Conservation (phyloP, 2,888 invertebrate species). For the Elaeidobius kamerunicus region DNA sequence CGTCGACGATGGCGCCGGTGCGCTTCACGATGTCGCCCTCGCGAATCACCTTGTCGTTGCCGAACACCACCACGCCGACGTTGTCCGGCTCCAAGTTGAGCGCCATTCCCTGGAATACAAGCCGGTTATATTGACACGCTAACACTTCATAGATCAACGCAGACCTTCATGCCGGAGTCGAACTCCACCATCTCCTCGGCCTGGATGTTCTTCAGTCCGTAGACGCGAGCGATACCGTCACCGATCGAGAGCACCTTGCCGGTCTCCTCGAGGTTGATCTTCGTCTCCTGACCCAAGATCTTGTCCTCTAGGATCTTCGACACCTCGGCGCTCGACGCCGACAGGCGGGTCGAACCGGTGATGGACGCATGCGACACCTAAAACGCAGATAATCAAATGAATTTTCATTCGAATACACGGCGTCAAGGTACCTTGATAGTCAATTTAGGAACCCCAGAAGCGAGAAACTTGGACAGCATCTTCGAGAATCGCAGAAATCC, state of each 20-base stretch:
- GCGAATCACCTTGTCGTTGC: conserved; percentile 87
- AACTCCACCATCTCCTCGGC: conserved; percentile 99
- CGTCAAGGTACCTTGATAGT: too few species aligned
- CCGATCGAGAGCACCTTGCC: conserved; percentile 98
- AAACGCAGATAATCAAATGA: too few species aligned
- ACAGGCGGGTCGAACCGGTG: too few species aligned
- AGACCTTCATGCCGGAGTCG: conserved; percentile 93
- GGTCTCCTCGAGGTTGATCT: conserved; percentile 91
- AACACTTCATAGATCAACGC: conserved; percentile 1
- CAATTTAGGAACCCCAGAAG: too few species aligned
- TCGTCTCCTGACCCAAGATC: conserved; percentile 91
- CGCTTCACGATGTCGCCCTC: conserved; percentile 99
- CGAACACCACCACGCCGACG: conserved; percentile 96
- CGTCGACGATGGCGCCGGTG: conserved; percentile 99
- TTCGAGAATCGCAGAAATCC: too few species aligned
- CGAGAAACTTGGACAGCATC: too few species aligned
- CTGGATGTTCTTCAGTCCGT: conserved; percentile 99
- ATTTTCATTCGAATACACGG: too few species aligned
- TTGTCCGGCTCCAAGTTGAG: conserved; percentile 99
- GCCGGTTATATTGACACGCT: not conserved
- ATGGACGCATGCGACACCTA: too few species aligned
- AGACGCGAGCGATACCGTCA: conserved; percentile 99
- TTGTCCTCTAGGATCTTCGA: conserved; percentile 94
- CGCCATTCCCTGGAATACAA: conserved; percentile 88
- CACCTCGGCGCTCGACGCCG: conserved; percentile 94